phyloP scores from a whole-genome alignment of 2,797 vertebrate genomes.

The Lepilemur septentrionalis region DNA sequence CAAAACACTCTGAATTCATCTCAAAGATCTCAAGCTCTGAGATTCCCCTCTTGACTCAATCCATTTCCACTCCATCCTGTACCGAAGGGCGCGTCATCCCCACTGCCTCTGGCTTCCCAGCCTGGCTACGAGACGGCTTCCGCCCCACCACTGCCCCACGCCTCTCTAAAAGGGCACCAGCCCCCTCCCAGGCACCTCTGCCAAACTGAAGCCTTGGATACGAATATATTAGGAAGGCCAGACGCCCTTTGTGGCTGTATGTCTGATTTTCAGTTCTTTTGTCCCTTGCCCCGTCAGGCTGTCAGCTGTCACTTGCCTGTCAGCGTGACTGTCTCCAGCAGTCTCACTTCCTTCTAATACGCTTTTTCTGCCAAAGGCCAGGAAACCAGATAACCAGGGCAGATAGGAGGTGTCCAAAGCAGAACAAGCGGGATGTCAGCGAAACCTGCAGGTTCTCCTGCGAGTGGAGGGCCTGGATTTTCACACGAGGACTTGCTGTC shows the following conservation, averaged over 20 bases:
- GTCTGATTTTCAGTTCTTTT: conserved; percentile 1
- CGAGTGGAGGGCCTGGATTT: not conserved
- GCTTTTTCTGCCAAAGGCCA: conserved; percentile 18
- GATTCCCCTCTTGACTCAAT: not conserved
- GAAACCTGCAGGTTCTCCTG: not conserved
- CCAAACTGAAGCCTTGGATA: not conserved
- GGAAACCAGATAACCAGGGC: conserved; percentile 11
- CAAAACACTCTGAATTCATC: not conserved
- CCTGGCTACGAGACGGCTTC: not conserved
- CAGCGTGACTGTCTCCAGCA: not conserved
- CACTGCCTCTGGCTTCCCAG: not conserved
- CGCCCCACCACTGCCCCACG: not conserved
- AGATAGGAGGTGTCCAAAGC: not conserved
- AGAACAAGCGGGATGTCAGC: not conserved
- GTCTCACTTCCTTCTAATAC: conserved; percentile 2
- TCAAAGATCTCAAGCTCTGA: not conserved
- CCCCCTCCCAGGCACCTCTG: accelerated
- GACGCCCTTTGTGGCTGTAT: not conserved
- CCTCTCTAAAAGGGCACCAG: not conserved
- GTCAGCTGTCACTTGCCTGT: conserved; percentile 30
- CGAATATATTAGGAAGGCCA: not conserved
- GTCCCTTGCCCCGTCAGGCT: not conserved
- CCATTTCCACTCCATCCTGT: not conserved
- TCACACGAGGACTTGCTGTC: not conserved
- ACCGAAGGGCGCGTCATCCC: not conserved